Conservation (phyloP, 1,140 invertebrate species). For the Caenorhabditis elegans region DNA sequence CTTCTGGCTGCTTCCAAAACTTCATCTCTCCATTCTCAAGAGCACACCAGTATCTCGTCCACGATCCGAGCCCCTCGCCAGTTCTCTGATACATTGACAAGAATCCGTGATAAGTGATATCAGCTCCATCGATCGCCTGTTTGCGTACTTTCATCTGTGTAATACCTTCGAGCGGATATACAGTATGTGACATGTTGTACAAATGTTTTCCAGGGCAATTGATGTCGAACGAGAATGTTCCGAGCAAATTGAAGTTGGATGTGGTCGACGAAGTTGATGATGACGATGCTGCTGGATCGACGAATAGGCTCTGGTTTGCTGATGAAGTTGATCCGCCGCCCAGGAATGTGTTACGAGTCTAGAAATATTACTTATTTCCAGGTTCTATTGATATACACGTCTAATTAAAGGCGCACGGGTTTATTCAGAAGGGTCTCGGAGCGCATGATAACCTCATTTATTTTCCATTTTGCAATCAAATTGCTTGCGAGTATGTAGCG, state of each 20-base stretch:
- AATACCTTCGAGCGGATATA: slow-evolving; percentile 33
- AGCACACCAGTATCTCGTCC: slow-evolving; percentile 43
- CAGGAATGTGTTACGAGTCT: not conserved
- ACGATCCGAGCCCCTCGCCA: slow-evolving; percentile 42
- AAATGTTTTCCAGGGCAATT: not conserved
- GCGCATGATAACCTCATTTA: too few relatives aligned
- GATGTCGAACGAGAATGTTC: slow-evolving; percentile 16
- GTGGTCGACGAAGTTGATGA: slow-evolving; percentile 33
- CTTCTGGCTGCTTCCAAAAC: slow-evolving; percentile 46
- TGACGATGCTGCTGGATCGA: not conserved
- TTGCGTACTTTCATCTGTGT: slow-evolving; percentile 24
- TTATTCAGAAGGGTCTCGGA: too few relatives aligned
- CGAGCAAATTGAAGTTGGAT: slow-evolving; percentile 30
- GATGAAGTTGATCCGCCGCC: not conserved
- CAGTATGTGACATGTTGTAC: not conserved
- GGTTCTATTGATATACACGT: too few relatives aligned
- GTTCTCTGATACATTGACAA: slow-evolving; percentile 38
- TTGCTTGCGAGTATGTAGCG: too few relatives aligned
- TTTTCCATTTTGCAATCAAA: too few relatives aligned
- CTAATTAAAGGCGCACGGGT: too few relatives aligned
- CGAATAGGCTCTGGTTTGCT: not conserved
- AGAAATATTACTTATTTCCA: not conserved
- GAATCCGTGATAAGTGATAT: slow-evolving; percentile 2
- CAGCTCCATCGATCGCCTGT: slow-evolving; percentile 21
- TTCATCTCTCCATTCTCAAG: slow-evolving; percentile 40